These are phyloP conservation scores for Syrista parreyssii DNA, from an alignment of 2,888 invertebrate genomes.

Conservation along the genomic window DNA sequence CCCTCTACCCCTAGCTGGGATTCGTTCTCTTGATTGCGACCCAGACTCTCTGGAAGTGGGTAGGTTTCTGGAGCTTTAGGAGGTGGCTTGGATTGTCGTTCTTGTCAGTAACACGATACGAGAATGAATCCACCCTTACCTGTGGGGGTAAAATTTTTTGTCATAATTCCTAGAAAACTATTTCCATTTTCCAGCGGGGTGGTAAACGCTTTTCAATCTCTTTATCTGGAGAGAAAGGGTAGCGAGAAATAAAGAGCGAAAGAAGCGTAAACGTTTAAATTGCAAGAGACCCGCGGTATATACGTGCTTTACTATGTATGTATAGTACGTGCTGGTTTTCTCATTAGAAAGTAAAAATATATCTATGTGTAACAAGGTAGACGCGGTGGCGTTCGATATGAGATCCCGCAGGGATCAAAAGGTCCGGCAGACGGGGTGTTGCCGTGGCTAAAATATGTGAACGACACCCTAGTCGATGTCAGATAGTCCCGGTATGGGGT, in stretches of 20 bases:
- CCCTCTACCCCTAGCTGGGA: not conserved
- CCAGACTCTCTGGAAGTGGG: not conserved
- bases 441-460: not conserved
- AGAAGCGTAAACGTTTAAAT: not conserved
- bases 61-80: not conserved
- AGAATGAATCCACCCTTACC: not conserved
- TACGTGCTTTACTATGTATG: not conserved
- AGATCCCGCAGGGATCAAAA: not conserved
- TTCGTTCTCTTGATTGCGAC: not conserved
- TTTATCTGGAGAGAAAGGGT: slow-evolving; percentile 7
- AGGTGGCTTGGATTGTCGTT: not conserved
- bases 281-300: not conserved
- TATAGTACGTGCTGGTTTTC: not conserved
- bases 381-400: not conserved
- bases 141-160: not conserved
- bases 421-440: not conserved
- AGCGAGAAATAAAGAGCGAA: not conserved
- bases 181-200: not conserved
- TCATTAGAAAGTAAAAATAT: not conserved
- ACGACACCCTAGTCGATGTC: not conserved
- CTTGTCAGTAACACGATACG: not conserved
- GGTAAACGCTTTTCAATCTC: not conserved
- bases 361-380: not conserved
- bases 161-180: not conserved
- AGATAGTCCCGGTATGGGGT: not conserved